A percentile compares a stretch with the other conserved stretches of the same genome.
Conservation (phyloP, 2,113 vertebrate genomes). For the Puffinus mauretanicus region DNA sequence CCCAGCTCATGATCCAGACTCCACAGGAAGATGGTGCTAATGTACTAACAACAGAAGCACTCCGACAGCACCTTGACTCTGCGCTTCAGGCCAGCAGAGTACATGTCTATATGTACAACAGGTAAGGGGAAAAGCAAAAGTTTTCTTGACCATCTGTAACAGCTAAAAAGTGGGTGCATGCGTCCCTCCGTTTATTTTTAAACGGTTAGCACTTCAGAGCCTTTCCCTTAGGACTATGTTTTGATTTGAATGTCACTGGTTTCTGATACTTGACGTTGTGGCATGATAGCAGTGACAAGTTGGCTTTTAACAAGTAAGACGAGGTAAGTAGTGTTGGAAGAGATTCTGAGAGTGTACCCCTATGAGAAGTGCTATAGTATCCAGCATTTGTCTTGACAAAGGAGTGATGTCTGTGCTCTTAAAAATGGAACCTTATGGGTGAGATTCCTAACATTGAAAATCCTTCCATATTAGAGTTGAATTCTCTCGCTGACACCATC, state of each 20-base stretch:
- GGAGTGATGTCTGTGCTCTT: not conserved
- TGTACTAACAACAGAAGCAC: conserved; percentile 89
- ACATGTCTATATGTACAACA: conserved; percentile 95
- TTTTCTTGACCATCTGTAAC: not conserved
- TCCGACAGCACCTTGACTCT: conserved; percentile 93
- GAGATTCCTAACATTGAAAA: not conserved
- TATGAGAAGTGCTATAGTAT: not conserved
- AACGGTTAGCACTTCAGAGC: not conserved
- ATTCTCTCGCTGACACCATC: not conserved
- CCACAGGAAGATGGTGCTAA: conserved; percentile 91
- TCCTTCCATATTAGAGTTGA: not conserved
- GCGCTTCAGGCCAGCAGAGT: conserved; percentile 94
- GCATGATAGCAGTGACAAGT: not conserved
- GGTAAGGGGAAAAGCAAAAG: conserved; percentile 71
- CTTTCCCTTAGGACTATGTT: not conserved
- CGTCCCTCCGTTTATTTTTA: not conserved
- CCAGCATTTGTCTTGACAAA: not conserved
- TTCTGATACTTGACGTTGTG: not conserved
- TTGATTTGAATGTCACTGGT: not conserved
- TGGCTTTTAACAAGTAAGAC: not conserved
- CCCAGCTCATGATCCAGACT: conserved; percentile 98
- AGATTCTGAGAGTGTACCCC: not conserved
- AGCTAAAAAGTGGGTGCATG: fast-evolving
- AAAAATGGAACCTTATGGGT: not conserved
- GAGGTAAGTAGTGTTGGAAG: not conserved